phyloP scores from a whole-genome alignment of 2,888 invertebrate species.

The Dioctria linearis region DNA sequence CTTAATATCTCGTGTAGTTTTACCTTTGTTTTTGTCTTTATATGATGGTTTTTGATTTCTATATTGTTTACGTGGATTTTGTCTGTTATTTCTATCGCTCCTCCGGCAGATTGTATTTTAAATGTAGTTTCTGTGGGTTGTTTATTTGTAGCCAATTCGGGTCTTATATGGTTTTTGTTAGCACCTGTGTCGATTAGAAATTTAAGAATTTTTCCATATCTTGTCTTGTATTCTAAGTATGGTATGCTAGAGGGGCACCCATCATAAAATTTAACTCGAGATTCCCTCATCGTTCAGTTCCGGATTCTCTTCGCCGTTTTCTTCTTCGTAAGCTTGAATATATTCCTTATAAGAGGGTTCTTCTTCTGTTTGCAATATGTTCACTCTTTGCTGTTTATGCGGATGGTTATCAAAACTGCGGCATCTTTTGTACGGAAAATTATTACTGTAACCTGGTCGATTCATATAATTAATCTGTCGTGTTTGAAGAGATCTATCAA shows the following conservation, averaged over 20 bases:
- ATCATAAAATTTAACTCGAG: conserved; percentile 54
- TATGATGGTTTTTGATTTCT: no score
- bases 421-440: neutral
- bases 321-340: neutral
- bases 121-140: conserved; percentile 12
- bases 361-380: neutral
- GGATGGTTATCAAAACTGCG: no score
- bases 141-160: neutral
- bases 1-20: no score
- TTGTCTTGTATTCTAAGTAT: conserved; percentile 50
- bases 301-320: neutral
- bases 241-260: conserved; percentile 54
- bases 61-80: no score
- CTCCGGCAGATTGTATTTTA: conserved; percentile 16
- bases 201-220: conserved; percentile 23
- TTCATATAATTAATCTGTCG: conserved; percentile 56
- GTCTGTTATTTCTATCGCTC: no score
- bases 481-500: no score
- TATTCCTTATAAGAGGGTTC: neutral
- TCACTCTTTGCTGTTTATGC: neutral
- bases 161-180: conserved; percentile 46
- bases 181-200: conserved; percentile 51
- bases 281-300: conserved; percentile 19
- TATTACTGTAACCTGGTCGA: conserved; percentile 8
- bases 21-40: no score